Base-by-base conservation (phyloP, 37 sponge, comb jelly and placozoan genomes). In the Bolinopsis microptera region DNA sequence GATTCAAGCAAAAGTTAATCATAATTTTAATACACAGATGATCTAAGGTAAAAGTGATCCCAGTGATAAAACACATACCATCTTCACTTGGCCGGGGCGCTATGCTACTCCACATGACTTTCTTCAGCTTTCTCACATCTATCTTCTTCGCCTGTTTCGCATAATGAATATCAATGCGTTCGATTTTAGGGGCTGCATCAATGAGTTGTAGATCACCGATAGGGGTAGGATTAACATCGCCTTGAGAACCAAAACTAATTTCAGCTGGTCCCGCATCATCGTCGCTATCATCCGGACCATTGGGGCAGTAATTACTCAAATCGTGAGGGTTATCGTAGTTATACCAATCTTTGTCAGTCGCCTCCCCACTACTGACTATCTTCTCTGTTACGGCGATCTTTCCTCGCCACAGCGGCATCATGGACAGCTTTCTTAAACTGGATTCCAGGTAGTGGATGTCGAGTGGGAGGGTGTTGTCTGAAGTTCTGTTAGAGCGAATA, bases 61-160 rank as follows among this genome's bases (percentile, higher is more conserved):
- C n/a, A n/a, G n/a, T n/a, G n/a, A n/a, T n/a, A n/a, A 48, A 18
- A 48, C 13, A 48, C 61, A 18, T 13, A 48, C 61, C 61, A 48
- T 48, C 61, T 48, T 48, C 61, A 48, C 9, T 13, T 48, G 61
- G 13, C 61, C 13, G 61, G 13, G 61, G 61, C 2, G 83, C 68
- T 41, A 97, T 94, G 27, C 94, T 67, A 3, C 93, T 68, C 97
- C 97, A 97, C 95, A 97, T 97, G 37, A 33, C 94, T 5, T n/a
- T 28, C 76, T 97, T 97, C 38, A 97, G 83, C 69, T 93, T 96
- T 48, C 95, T 96, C 69, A 97, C 95, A 92, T 97, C 96, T 35
- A 97, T 69, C 72, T 86, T 94, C 90, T 96, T 97, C 9, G 97
- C 96, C 69, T 37, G 83, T 35, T 69, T 76, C 35, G 96, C 95